Evolutionary conservation across 2,888 invertebrate genomes (phyloP).

Genomic region (Stramonita haemastoma): DNA sequence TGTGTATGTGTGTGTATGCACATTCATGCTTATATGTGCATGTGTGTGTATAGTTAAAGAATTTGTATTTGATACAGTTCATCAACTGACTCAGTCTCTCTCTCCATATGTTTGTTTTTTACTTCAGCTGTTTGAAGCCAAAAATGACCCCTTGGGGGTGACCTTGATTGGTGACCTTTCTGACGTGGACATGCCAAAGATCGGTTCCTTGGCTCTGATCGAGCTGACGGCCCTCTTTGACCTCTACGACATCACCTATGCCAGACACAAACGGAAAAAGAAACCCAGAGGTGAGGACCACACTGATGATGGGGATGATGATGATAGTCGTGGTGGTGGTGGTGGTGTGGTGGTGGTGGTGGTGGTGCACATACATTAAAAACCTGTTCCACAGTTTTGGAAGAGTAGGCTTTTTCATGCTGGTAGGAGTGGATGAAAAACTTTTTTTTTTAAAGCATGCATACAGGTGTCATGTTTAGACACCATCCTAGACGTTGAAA

Average conservation of each 20-base stretch:
- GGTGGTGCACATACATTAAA: background rate
- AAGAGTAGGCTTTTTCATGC: too few species aligned
- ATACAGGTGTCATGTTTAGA: too few species aligned
- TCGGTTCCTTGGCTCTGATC: slow-evolving; percentile 72
- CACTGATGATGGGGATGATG: background rate
- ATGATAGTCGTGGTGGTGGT: background rate
- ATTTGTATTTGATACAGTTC: too few species aligned
- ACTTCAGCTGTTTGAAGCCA: slow-evolving; percentile 53
- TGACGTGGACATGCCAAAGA: slow-evolving; percentile 65
- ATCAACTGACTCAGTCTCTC: too few species aligned
- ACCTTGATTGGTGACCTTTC: slow-evolving; percentile 74
- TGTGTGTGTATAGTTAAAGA: too few species aligned
- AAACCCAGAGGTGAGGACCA: slow-evolving; percentile 66
- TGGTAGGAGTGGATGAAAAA: too few species aligned
- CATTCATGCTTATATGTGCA: too few species aligned
- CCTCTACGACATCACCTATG: slow-evolving; percentile 69
- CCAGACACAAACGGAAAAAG: slow-evolving; percentile 70
- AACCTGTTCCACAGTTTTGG: too few species aligned
- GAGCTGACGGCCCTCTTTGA: slow-evolving; percentile 77
- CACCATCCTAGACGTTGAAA: too few species aligned
- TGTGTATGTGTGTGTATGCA: too few species aligned
- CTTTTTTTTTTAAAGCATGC: too few species aligned
- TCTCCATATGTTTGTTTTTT: too few species aligned
- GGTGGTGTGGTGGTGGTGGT: background rate
- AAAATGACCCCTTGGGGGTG: slow-evolving; percentile 65